Evolutionary conservation across 1,140 invertebrate genomes (phyloP), one percentile per base, ranked within the genome.

Genomic region (Drosophila bocqueti): DNA sequence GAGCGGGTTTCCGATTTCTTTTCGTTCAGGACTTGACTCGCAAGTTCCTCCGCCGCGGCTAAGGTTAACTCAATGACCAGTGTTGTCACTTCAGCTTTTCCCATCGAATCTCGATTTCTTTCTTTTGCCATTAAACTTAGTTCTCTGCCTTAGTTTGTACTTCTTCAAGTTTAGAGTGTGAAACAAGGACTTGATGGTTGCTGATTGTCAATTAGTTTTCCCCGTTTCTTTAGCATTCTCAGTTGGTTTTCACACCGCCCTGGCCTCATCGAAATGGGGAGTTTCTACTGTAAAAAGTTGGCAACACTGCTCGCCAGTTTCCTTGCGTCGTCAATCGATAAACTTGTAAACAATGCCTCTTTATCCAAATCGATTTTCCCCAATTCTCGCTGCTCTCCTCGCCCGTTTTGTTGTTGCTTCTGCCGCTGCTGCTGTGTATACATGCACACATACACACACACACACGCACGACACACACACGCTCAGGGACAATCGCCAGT

Each of bases 311-410:
- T 67, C 10, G 50, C n/a, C 15, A 52, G n/a, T 52, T 15, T 47
- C 11, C 46, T 24, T 49, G 15, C 21, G 45, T 47, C 45, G 49
- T 6, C 46, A 90, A 89, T 89, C 85, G 83, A 89, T 89, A 90
- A 79, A 82, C 78, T 76, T 79, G 85, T 89, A 89, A 89, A 89
- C 85, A 90, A 89, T 75, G 62, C 81, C 63, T 74, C 59, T 63
- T 62, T 54, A 55, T 79, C 29, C 71, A 66, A 84, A 87, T 87
- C 84, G 84, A 89, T 89, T 89, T 89, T 89, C 78, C 84, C 85
- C 81, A 67, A 80, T 71, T 76, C 72, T 73, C 69, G 68, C 83
- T 87, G 64, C 72, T 79, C 69, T 62, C 78, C 63, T 62, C 68
- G 78, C 38, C 38, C 55, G 64, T 64, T 64, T 73, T 84, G 75